Evolutionary conservation across 2,888 invertebrate species (phyloP).

Genomic region (Drosophila kambysellisi): DNA sequence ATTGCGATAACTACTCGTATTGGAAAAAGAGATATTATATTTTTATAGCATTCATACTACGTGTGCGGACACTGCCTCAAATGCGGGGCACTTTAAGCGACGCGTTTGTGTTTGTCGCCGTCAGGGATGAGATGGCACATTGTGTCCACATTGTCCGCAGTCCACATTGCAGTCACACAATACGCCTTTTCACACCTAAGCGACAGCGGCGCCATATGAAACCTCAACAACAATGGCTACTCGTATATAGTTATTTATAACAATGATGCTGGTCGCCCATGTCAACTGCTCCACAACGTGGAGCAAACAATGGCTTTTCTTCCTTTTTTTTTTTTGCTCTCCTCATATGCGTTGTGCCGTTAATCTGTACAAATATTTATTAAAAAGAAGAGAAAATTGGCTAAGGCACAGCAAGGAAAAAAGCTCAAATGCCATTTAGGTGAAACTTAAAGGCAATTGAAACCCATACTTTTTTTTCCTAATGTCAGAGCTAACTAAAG

Average conservation of each 20-base stretch:
- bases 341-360: slow-evolving; percentile 10
- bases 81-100: slow-evolving; percentile 60
- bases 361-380: slow-evolving; percentile 59
- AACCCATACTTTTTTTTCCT: background rate
- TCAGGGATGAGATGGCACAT: slow-evolving; percentile 11
- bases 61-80: slow-evolving; percentile 16
- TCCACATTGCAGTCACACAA: slow-evolving; percentile 45
- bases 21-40: slow-evolving; percentile 57
- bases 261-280: slow-evolving; percentile 52
- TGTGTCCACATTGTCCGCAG: background rate
- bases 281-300: slow-evolving; percentile 53
- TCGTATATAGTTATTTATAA: slow-evolving; percentile 55
- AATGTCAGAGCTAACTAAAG: background rate
- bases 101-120: slow-evolving; percentile 12
- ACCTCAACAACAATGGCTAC: slow-evolving; percentile 29
- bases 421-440: background rate
- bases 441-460: slow-evolving; percentile 1
- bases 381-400: slow-evolving; percentile 30
- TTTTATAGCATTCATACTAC: slow-evolving; percentile 43
- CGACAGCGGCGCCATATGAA: slow-evolving; percentile 44
- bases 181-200: slow-evolving; percentile 74
- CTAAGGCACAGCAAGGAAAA: background rate
- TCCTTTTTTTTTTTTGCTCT: background rate
- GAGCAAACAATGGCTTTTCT: slow-evolving; percentile 38
- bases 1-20: slow-evolving; percentile 48